A percentile compares a stretch with the other conserved stretches of the same genome.
Evolutionary conservation across 2,113 vertebrate genomes (phyloP).

Genomic region (Notechis scutatus): DNA sequence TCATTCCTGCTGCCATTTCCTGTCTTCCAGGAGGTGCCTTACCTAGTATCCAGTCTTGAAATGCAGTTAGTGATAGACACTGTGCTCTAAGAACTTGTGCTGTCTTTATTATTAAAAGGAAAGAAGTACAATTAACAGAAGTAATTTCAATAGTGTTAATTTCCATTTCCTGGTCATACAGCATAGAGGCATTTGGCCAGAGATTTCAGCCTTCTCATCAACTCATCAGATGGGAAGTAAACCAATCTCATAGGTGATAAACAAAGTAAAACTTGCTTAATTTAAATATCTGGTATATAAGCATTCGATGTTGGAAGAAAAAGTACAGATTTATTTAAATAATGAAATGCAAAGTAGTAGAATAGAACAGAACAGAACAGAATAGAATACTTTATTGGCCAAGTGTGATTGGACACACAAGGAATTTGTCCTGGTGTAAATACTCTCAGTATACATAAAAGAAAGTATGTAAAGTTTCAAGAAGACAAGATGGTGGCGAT

Average conservation of each 20-base stretch:
- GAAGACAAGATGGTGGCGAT: neutral
- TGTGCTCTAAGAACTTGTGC: neutral
- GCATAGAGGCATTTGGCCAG: neutral
- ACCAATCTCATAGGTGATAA: neutral
- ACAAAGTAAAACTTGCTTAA: neutral
- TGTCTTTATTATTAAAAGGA: neutral
- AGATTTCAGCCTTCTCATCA: neutral
- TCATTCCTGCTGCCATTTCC: neutral
- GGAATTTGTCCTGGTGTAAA: too few species aligned
- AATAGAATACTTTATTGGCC: too few species aligned
- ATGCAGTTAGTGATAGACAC: neutral
- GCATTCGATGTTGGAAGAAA: neutral
- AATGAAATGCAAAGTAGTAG: neutral
- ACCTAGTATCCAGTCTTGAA: neutral
- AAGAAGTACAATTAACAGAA: neutral
- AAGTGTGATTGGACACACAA: too few species aligned
- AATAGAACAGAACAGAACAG: too few species aligned
- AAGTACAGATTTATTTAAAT: neutral
- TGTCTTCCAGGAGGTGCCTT: neutral
- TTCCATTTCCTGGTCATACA: neutral
- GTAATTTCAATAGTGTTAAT: neutral
- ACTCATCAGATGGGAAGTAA: neutral
- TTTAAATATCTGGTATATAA: neutral
- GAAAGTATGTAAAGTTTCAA: neutral
- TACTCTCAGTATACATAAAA: too few species aligned